A percentile compares a stretch with the other conserved stretches of the same genome.
phyloP scores from a whole-genome alignment of 2,797 vertebrate genomes.

The Mastacembelus armatus region DNA sequence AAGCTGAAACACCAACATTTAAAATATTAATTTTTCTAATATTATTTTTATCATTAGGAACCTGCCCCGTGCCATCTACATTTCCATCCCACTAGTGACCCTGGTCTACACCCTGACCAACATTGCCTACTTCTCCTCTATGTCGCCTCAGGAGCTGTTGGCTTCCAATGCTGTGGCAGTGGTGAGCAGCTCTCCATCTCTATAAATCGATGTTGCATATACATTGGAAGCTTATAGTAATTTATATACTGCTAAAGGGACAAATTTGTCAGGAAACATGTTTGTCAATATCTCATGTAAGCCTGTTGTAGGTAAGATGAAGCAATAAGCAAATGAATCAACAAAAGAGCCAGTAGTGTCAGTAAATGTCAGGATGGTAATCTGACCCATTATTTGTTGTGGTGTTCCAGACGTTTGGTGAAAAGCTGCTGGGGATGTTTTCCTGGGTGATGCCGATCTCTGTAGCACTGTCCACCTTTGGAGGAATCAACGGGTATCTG shows the following conservation, averaged over 20 bases:
- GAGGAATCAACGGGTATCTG: constrained; percentile 98
- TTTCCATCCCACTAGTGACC: constrained; percentile 97
- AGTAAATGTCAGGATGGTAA: background rate
- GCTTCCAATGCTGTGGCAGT: constrained; percentile 97
- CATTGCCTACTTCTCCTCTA: constrained; percentile 97
- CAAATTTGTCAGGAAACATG: background rate
- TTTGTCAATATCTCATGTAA: background rate
- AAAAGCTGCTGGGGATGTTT: constrained; percentile 96
- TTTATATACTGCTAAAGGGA: background rate
- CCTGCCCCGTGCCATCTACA: constrained; percentile 96
- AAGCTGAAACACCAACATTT: background rate
- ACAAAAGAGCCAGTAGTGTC: constrained; percentile 48
- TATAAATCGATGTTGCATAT: background rate
- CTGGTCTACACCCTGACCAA: constrained; percentile 97
- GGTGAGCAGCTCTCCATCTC: constrained; percentile 81
- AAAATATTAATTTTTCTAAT: background rate
- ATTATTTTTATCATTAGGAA: constrained; percentile 82
- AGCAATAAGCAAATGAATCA: background rate
- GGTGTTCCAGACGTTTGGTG: constrained; percentile 92
- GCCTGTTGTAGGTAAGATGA: background rate
- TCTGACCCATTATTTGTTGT: constrained; percentile 24
- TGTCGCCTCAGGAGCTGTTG: constrained; percentile 95
- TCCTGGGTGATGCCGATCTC: constrained; percentile 98
- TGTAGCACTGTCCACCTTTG: constrained; percentile 96
- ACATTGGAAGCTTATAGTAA: background rate